A percentile compares a stretch with the other conserved stretches of the same genome.
phyloP scores from a whole-genome alignment of 2,888 invertebrate genomes.

The Automeris io region DNA sequence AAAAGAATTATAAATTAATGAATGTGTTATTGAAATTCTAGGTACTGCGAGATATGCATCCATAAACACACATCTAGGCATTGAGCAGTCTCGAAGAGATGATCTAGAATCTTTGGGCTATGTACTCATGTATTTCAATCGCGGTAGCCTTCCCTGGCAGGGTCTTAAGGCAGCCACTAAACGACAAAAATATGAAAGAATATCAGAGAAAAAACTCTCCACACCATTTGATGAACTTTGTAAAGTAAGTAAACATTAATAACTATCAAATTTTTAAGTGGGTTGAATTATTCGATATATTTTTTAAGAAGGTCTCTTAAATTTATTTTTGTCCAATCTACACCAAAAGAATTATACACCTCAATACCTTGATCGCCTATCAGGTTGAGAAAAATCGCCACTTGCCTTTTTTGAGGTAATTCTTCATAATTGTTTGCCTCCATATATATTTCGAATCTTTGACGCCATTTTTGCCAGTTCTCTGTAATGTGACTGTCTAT shows the following conservation, averaged over 20 bases:
- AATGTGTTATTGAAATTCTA: slow-evolving; percentile 33
- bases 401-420: too few species aligned
- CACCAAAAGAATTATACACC: too few species aligned
- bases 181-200: slow-evolving; percentile 99
- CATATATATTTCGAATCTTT: too few species aligned
- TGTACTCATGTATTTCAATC: slow-evolving; percentile 99
- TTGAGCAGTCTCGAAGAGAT: slow-evolving; percentile 98
- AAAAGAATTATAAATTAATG: not conserved
- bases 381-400: too few species aligned
- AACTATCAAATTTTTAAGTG: too few species aligned
- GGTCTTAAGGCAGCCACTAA: slow-evolving; percentile 99
- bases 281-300: too few species aligned
- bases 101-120: slow-evolving; percentile 99
- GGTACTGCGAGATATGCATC: slow-evolving; percentile 97
- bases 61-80: slow-evolving; percentile 99
- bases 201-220: slow-evolving; percentile 99
- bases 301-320: too few species aligned
- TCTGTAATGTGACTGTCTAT: too few species aligned
- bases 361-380: too few species aligned
- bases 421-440: too few species aligned
- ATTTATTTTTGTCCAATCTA: too few species aligned
- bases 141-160: slow-evolving; percentile 99
- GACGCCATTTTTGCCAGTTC: too few species aligned
- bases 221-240: slow-evolving; percentile 92
- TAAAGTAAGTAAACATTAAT: slow-evolving; percentile 82